Conservation (phyloP, 2,113 vertebrate species). For the Calidris pygmaea region DNA sequence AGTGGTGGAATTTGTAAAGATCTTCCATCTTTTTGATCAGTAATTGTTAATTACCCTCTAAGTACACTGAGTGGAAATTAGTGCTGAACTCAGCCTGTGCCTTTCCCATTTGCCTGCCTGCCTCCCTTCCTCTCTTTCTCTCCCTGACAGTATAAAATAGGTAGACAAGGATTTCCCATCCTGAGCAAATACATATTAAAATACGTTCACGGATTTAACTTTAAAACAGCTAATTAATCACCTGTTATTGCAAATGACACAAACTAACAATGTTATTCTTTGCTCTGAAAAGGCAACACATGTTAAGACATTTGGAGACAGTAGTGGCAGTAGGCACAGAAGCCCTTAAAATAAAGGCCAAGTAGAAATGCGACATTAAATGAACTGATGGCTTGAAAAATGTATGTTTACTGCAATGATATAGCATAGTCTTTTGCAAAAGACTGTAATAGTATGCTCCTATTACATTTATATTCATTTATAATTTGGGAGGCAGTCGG, state of each 20-base stretch:
- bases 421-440: background rate
- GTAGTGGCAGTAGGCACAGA: background rate
- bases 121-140: background rate
- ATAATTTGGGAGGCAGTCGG: slow-evolving; percentile 3
- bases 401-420: background rate
- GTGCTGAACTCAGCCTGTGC: background rate
- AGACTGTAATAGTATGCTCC: background rate
- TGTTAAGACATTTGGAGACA: background rate
- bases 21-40: background rate
- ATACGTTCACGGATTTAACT: background rate
- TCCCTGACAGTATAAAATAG: background rate
- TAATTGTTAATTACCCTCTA: background rate
- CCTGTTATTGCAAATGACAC: background rate
- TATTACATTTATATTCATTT: slow-evolving; percentile 48
- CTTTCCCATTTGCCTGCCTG: background rate
- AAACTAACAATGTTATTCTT: background rate
- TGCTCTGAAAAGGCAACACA: background rate
- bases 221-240: background rate
- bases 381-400: slow-evolving; percentile 13
- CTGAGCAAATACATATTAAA: background rate
- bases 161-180: background rate
- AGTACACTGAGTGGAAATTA: background rate
- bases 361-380: background rate
- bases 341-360: background rate
- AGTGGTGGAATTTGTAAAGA: background rate